phyloP scores from a whole-genome alignment of 2,888 invertebrate species.

The Mesopsocus fuscifrons region DNA sequence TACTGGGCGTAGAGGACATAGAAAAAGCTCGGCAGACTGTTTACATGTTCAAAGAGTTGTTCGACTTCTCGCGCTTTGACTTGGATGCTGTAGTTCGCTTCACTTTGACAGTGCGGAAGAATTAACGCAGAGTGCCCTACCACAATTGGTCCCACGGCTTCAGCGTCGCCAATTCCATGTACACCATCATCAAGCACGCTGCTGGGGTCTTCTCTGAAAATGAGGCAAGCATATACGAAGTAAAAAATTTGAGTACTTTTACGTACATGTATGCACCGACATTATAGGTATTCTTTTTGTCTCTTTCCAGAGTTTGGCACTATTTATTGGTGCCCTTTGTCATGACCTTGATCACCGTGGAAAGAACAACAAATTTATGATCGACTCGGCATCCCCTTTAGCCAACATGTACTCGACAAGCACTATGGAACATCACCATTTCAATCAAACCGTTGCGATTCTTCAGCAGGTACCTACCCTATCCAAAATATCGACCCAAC shows the following conservation, averaged over 20 bases:
- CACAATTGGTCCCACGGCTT: slow-evolving; percentile 82
- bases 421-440: slow-evolving; percentile 75
- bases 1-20: slow-evolving; percentile 45
- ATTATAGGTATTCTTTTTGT: too few relatives aligned
- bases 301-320: slow-evolving; percentile 53
- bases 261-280: too few relatives aligned
- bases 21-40: slow-evolving; percentile 54
- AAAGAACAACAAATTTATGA: slow-evolving; percentile 73
- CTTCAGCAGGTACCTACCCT: slow-evolving; percentile 48
- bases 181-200: slow-evolving; percentile 44
- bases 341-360: slow-evolving; percentile 77
- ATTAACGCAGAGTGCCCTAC: slow-evolving; percentile 66
- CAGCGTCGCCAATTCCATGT: slow-evolving; percentile 71
- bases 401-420: slow-evolving; percentile 73
- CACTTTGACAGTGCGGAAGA: slow-evolving; percentile 63
- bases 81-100: slow-evolving; percentile 46
- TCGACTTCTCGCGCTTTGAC: slow-evolving; percentile 45
- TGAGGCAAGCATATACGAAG: slow-evolving; percentile 31
- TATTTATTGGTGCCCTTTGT: slow-evolving; percentile 64
- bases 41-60: slow-evolving; percentile 57
- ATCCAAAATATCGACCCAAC: too few relatives aligned
- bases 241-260: background rate
- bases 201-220: slow-evolving; percentile 33
- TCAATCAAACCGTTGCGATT: slow-evolving; percentile 72
- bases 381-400: slow-evolving; percentile 60